phyloP scores from a whole-genome alignment of 2,888 invertebrate species.

The Cephus runcator region DNA sequence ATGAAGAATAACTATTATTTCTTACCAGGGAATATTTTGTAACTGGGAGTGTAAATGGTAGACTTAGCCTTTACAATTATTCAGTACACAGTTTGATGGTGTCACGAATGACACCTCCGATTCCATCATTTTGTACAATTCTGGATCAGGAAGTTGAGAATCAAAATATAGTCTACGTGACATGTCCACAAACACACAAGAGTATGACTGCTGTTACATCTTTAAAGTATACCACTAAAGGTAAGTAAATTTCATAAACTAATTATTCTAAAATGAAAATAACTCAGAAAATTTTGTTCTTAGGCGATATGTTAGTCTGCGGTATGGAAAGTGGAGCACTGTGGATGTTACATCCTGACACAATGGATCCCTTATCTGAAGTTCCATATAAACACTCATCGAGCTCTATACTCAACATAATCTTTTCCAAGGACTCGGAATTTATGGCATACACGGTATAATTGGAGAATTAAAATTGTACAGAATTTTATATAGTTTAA shows the following conservation, averaged over 20 bases:
- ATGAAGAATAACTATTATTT: not conserved
- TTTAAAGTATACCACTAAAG: slow-evolving; percentile 70
- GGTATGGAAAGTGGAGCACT: slow-evolving; percentile 72
- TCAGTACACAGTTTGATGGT: slow-evolving; percentile 26
- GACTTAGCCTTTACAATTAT: slow-evolving; percentile 41
- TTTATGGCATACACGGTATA: slow-evolving; percentile 71
- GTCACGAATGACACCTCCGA: slow-evolving; percentile 25
- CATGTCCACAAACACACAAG: slow-evolving; percentile 31
- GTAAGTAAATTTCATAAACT: slow-evolving; percentile 53
- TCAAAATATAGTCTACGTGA: slow-evolving; percentile 33
- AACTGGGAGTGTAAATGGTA: slow-evolving; percentile 36
- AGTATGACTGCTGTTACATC: slow-evolving; percentile 30
- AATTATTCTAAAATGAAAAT: slow-evolving; percentile 11
- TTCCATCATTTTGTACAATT: slow-evolving; percentile 34
- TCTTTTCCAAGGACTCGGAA: slow-evolving; percentile 68
- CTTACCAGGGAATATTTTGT: slow-evolving; percentile 40
- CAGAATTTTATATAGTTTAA: not conserved
- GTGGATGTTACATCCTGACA: slow-evolving; percentile 71
- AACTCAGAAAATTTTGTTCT: slow-evolving; percentile 24
- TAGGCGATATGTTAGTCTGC: slow-evolving; percentile 65
- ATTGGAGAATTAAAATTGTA: not conserved
- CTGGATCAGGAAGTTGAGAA: slow-evolving; percentile 27
- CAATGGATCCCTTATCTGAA: slow-evolving; percentile 66
- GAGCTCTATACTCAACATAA: slow-evolving; percentile 67
- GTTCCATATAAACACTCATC: slow-evolving; percentile 67